Conservation (phyloP, 2,888 invertebrate species). For the Lingula anatina region DNA sequence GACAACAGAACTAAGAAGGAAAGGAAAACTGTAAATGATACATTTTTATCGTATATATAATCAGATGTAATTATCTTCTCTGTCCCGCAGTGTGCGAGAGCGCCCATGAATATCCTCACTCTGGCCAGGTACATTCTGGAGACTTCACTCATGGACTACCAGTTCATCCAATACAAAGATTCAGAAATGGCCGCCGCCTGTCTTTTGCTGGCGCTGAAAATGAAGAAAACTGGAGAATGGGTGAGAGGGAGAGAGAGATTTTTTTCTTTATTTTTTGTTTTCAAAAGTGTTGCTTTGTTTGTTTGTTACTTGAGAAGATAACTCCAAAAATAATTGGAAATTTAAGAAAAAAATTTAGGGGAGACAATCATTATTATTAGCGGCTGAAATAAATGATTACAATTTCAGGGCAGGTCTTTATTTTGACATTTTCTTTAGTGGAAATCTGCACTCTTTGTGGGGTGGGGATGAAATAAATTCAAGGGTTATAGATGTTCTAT, state of each 20-base stretch:
- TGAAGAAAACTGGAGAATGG: slow-evolving; percentile 65
- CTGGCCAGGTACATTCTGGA: slow-evolving; percentile 92
- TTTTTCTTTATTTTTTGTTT: neutral
- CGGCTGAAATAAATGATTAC: neutral
- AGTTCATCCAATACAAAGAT: slow-evolving; percentile 71
- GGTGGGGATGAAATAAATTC: too few relatives aligned
- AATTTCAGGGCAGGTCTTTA: neutral
- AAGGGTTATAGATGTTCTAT: too few relatives aligned
- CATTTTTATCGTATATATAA: too few relatives aligned
- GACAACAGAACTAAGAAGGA: too few relatives aligned
- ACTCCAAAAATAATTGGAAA: too few relatives aligned
- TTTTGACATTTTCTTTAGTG: neutral
- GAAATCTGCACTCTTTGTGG: neutral
- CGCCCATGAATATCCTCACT: slow-evolving; percentile 86
- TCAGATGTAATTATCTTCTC: too few relatives aligned
- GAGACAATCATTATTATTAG: too few relatives aligned
- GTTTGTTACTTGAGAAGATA: too few relatives aligned
- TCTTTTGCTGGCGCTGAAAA: slow-evolving; percentile 78
- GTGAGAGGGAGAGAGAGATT: slow-evolving; percentile 56
- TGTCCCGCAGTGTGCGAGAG: slow-evolving; percentile 46
- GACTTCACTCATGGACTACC: slow-evolving; percentile 86
- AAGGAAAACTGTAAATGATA: too few relatives aligned
- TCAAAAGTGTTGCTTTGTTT: neutral
- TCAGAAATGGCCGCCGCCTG: slow-evolving; percentile 87
- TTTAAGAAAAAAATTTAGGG: too few relatives aligned